Conservation (phyloP, 2,113 vertebrate genomes). For the Uropsilus gracilis region DNA sequence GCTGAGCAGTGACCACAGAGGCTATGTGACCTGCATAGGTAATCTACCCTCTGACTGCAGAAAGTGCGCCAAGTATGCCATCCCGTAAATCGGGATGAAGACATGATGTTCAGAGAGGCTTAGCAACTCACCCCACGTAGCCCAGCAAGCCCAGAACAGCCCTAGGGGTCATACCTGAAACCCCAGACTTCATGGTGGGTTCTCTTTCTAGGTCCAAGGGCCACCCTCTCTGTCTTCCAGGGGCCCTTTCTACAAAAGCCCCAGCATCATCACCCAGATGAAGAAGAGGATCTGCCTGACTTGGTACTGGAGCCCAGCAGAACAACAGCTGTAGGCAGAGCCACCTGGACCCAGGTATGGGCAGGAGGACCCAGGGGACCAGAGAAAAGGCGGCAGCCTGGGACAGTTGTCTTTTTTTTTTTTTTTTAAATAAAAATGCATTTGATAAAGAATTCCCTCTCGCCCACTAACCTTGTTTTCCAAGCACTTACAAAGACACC, state of each 20-base stretch:
- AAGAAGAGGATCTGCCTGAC: not conserved
- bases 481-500: not conserved
- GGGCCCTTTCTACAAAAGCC: rapidly evolving
- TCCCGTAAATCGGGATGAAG: not conserved
- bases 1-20: not conserved
- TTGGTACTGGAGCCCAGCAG: not conserved
- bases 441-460: not conserved
- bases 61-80: not conserved
- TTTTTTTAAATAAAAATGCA: not conserved
- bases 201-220: not conserved
- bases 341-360: not conserved
- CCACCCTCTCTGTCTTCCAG: not conserved
- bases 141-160: not conserved
- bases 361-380: not conserved
- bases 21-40: not conserved
- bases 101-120: not conserved
- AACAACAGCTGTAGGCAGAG: not conserved
- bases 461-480: not conserved
- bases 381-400: not conserved
- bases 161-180: not conserved
- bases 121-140: not conserved
- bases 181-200: not conserved
- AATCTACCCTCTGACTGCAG: not conserved
- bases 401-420: not conserved
- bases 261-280: not conserved